Evolutionary conservation across 2,888 invertebrate genomes (phyloP).

Genomic region (Oligia fasciuncula): DNA sequence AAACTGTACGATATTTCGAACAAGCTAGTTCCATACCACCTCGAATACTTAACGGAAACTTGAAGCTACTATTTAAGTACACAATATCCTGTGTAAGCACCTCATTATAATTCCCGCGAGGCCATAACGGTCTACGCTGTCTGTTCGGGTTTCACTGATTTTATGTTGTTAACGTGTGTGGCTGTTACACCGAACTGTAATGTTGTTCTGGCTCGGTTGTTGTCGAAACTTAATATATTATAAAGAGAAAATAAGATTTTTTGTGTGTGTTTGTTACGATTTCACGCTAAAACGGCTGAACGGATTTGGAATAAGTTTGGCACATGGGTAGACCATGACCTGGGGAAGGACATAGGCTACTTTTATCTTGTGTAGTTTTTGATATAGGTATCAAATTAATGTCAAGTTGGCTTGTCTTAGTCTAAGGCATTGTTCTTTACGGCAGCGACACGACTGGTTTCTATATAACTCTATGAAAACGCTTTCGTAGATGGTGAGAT

Average conservation of each 20-base stretch:
- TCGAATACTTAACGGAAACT: conserved; percentile 15
- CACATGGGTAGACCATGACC: background rate
- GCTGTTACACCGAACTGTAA: conserved; percentile 65
- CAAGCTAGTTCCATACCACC: conserved; percentile 19
- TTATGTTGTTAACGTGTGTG: conserved; percentile 67
- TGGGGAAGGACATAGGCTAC: too few species aligned
- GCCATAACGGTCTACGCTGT: conserved; percentile 72
- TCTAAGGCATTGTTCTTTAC: too few species aligned
- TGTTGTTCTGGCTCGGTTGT: background rate
- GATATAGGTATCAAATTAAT: background rate
- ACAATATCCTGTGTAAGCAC: conserved; percentile 63
- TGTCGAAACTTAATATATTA: background rate
- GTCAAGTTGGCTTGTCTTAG: background rate
- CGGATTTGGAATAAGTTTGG: background rate
- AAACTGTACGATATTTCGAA: background rate
- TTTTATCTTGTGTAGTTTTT: background rate
- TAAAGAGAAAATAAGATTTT: background rate
- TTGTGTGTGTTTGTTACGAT: background rate
- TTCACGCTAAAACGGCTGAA: background rate
- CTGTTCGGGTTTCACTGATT: conserved; percentile 78
- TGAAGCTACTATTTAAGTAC: conserved; percentile 32
- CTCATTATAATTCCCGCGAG: conserved; percentile 78
- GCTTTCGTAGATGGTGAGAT: too few species aligned
- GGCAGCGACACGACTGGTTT: too few species aligned
- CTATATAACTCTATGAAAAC: too few species aligned